Evolutionary conservation across 2,888 invertebrate genomes (phyloP), one percentile per base, ranked within the genome.

Genomic region (Anorthoa munda): DNA sequence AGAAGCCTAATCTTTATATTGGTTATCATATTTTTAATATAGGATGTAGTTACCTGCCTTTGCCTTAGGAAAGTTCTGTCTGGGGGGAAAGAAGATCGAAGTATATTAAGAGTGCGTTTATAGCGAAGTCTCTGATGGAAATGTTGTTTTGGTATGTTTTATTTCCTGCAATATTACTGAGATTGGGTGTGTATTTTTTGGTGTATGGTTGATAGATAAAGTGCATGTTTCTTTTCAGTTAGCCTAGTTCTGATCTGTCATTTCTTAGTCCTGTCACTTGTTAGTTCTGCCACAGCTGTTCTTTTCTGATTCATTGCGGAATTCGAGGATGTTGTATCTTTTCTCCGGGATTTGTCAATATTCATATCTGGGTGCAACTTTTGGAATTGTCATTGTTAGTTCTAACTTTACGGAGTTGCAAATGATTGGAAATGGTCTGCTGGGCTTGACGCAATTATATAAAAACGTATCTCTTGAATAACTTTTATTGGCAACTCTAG

Each of bases 1-100:
- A 76, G 87, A 83, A 81, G 85, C 79, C 70, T 81, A 64, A 86
- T 87, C 86, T 83, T 67, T 78, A 65, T 73, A 79, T 82, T 71
- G 75, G 79, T 75, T 82, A 79, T 85, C 81, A 85, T 77, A 68
- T 79, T 85, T 76, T 83, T 79, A 78, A 71, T 75, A 59, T 2
- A 50, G 51, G 21, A 66, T 61, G n/a, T 26, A 46, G 60, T 56
- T 65, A 66, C 61, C 56, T 56, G 56, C 56, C 26, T 63, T 64
- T 63, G 26, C 66, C 2, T n/a, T 4, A 46, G 45, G 21, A 39
- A 66, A 58, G 56, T 39, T 66, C 45, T 48, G n/a, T 63, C 63
- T 26, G n/a, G 21, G 15, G 48, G 4, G 26, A 45, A 55, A 56
- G 53, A 46, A 77, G 77, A 77, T 77, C 65, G 61, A 50, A 67